Evolutionary conservation across 2,888 invertebrate species (phyloP).

Genomic region (Polyommatus iphigenia): DNA sequence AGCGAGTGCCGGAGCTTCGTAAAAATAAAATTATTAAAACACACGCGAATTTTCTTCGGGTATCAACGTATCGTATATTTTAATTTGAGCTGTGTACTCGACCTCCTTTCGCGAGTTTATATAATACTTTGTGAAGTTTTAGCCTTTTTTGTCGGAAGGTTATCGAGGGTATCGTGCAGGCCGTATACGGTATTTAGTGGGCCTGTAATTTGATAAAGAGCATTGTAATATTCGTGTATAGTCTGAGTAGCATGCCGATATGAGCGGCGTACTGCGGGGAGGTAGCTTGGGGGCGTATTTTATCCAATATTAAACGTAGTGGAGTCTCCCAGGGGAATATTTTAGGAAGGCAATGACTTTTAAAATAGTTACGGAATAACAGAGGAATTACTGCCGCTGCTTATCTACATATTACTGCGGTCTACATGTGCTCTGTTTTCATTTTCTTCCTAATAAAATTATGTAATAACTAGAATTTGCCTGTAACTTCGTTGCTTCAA

Average conservation of each 20-base stretch:
- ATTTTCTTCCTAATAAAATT: not conserved
- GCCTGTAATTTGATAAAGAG: constrained; percentile 80
- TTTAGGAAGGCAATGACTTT: constrained; percentile 72
- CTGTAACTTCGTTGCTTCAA: not conserved
- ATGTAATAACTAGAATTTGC: not conserved
- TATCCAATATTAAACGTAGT: constrained; percentile 79
- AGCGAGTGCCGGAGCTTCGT: constrained; percentile 5
- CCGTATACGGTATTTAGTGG: constrained; percentile 66
- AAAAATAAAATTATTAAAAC: constrained; percentile 13
- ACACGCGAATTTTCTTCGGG: not conserved
- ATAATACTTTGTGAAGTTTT: not conserved
- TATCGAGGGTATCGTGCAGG: constrained; percentile 49
- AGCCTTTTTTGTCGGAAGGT: not conserved
- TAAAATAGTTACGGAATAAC: constrained; percentile 72
- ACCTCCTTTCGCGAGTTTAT: not conserved
- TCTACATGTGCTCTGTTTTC: not conserved
- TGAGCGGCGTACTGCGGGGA: constrained; percentile 74
- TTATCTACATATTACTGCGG: constrained; percentile 4
- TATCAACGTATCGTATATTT: not conserved
- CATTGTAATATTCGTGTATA: constrained; percentile 81
- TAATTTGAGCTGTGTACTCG: not conserved
- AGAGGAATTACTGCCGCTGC: constrained; percentile 45
- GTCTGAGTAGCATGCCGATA: constrained; percentile 80
- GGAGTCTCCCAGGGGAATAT: constrained; percentile 70
- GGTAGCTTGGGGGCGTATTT: constrained; percentile 72